A percentile compares a stretch with the other conserved stretches of the same genome.
Evolutionary conservation across 2,888 invertebrate species (phyloP).

Genomic region (Athalia cordata): DNA sequence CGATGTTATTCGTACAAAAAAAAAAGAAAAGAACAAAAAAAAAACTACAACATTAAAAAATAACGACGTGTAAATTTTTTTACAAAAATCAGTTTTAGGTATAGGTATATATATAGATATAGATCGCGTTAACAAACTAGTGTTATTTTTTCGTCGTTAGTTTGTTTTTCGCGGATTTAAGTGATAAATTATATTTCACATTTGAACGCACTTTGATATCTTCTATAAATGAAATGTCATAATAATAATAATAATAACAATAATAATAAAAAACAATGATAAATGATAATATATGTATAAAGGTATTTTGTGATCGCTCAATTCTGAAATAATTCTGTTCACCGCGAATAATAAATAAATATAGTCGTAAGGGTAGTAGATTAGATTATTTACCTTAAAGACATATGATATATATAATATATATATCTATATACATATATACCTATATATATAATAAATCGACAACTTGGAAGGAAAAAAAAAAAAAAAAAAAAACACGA

Average conservation of each 20-base stretch:
- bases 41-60: background rate
- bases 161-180: background rate
- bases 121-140: no score
- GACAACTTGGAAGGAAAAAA: background rate
- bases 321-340: conserved; percentile 9
- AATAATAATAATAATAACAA: background rate
- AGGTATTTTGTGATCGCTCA: background rate
- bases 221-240: background rate
- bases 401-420: conserved; percentile 4
- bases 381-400: conserved; percentile 15
- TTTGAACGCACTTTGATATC: background rate
- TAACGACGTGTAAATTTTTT: conserved; percentile 69
- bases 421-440: background rate
- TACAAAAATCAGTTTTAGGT: conserved; percentile 49
- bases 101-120: conserved; percentile 38
- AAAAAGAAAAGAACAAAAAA: background rate
- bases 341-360: background rate
- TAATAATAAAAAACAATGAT: no score
- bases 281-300: background rate
- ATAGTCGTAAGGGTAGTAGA: background rate
- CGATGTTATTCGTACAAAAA: conserved; percentile 69
- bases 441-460: conserved; percentile 7
- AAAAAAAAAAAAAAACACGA: no score
- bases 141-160: background rate
- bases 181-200: background rate